These are phyloP conservation scores for Platyscapa corneri DNA, from an alignment of 1,140 invertebrate species.

Conservation along the genomic window DNA sequence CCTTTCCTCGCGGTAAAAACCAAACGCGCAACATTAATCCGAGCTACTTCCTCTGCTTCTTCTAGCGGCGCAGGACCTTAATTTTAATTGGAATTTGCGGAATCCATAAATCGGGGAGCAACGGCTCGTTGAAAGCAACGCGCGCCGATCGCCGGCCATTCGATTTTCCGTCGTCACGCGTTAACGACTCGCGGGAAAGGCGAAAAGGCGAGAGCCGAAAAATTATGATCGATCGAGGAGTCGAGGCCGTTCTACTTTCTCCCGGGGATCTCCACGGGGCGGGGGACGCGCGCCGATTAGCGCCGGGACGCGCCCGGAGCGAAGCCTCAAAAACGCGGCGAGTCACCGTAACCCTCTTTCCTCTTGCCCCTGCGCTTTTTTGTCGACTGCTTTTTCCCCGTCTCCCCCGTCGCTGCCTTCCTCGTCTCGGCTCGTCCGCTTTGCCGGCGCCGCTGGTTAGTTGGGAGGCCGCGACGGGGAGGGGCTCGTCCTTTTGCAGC, in stretches of 20 bases:
- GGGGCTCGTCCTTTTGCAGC: neutral
- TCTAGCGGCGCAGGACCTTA: too few relatives aligned
- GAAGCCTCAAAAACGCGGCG: conserved; percentile 36
- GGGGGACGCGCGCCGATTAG: conserved; percentile 18
- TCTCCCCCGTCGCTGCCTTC: neutral
- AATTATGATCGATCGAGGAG: neutral
- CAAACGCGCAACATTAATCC: too few relatives aligned
- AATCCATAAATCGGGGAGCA: too few relatives aligned
- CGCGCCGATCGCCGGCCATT: neutral
- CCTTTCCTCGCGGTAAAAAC: too few relatives aligned
- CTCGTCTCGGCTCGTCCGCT: neutral
- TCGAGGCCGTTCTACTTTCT: conserved; percentile 35
- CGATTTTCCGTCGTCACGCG: neutral
- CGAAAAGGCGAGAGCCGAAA: neutral
- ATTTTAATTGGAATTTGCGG: too few relatives aligned
- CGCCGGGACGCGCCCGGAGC: neutral
- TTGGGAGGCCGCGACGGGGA: neutral
- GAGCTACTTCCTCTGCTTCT: too few relatives aligned
- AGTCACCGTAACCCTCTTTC: neutral
- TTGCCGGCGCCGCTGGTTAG: neutral
- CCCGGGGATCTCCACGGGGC: neutral
- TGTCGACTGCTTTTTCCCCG: too few relatives aligned
- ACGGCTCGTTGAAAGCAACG: neutral
- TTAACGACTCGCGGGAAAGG: neutral
- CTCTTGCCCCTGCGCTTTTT: neutral